These are phyloP conservation scores for Oreochromis niloticus DNA, from an alignment of 2,113 vertebrate species.

Conservation along the genomic window DNA sequence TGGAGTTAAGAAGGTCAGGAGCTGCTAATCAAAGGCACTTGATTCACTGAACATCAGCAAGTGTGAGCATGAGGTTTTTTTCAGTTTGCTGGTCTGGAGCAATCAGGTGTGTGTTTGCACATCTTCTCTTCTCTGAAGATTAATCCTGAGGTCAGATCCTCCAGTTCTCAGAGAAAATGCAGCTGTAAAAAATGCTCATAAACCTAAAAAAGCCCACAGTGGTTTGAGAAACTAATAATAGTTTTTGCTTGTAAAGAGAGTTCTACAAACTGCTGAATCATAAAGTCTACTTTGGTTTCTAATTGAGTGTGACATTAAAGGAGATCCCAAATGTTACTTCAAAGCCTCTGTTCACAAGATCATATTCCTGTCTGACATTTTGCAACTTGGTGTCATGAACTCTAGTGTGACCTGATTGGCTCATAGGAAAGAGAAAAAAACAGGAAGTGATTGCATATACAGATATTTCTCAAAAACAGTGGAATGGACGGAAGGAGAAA, in stretches of 20 bases:
- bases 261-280: too few relatives aligned
- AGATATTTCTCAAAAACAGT: not conserved
- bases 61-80: accelerated
- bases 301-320: not conserved
- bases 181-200: not conserved
- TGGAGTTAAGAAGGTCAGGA: not conserved
- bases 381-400: not conserved
- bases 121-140: not conserved
- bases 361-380: not conserved
- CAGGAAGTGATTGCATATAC: not conserved
- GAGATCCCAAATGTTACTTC: not conserved
- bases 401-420: not conserved
- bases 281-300: not conserved
- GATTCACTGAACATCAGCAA: not conserved
- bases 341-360: not conserved
- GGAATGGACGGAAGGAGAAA: not conserved
- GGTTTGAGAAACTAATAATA: not conserved
- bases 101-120: not conserved
- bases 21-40: accelerated
- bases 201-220: not conserved
- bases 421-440: not conserved
- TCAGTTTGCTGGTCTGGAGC: not conserved
- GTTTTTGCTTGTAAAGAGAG: too few relatives aligned
- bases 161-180: not conserved
- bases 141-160: not conserved